Percentiles rank a stretch among this genome's conserved stretches.
Evolutionary conservation across 2,113 vertebrate species (phyloP).

Genomic region (Heptranchias perlo): DNA sequence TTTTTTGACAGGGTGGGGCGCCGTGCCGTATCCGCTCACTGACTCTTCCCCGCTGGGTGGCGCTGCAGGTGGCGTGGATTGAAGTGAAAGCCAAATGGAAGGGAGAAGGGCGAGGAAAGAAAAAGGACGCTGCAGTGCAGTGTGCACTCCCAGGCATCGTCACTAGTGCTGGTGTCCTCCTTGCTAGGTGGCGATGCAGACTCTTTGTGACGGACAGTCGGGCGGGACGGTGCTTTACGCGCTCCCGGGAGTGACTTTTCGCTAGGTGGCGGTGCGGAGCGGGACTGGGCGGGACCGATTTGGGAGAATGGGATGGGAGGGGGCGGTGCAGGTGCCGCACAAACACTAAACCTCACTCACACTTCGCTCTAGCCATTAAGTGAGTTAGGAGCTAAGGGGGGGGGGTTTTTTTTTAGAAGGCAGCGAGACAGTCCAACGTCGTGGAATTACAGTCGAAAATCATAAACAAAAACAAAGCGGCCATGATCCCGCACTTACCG

Average conservation of each 20-base stretch:
- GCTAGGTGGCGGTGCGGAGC: conserved; percentile 19
- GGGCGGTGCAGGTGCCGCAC: conserved; percentile 19
- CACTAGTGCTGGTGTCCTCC: background rate
- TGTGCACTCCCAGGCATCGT: background rate
- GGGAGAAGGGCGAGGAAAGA: background rate
- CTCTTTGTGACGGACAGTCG: background rate
- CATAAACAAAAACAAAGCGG: background rate
- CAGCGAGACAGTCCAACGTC: background rate
- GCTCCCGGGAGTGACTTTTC: background rate
- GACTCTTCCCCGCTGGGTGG: background rate
- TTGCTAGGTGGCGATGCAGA: background rate
- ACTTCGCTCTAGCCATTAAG: background rate
- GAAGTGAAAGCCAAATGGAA: background rate
- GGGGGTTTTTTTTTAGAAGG: background rate
- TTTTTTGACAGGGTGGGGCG: background rate
- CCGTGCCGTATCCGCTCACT: background rate
- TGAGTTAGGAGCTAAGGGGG: background rate
- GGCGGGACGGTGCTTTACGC: background rate
- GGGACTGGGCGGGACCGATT: background rate
- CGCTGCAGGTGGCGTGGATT: background rate
- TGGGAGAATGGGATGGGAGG: background rate
- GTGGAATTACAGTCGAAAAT: background rate
- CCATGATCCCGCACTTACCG: conserved; percentile 19
- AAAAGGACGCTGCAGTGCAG: background rate
- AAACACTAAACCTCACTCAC: background rate